Conservation (phyloP, 2,113 vertebrate genomes). For the Sturnira hondurensis region DNA sequence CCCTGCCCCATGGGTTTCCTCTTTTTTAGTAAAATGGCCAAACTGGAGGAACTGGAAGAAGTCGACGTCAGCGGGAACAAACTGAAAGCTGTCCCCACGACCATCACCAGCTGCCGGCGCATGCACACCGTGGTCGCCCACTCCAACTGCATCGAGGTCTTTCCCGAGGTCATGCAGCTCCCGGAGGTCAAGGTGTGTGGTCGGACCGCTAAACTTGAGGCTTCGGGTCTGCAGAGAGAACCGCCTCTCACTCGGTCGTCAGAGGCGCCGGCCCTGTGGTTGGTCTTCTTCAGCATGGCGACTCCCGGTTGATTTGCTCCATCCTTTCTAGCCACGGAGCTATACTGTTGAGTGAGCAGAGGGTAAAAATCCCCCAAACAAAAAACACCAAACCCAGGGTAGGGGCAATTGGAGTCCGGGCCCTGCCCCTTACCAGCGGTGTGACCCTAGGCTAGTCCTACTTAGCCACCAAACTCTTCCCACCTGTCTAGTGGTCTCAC, state of each 20-base stretch:
- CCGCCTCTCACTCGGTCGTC: background rate
- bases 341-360: background rate
- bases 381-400: background rate
- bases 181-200: constrained; percentile 93
- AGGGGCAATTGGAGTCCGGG: background rate
- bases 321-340: background rate
- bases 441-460: background rate
- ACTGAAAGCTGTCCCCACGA: constrained; percentile 97
- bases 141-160: constrained; percentile 97
- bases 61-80: constrained; percentile 97
- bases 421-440: background rate
- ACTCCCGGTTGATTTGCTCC: too few species aligned
- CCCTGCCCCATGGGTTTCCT: background rate
- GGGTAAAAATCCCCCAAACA: background rate
- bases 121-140: constrained; percentile 97
- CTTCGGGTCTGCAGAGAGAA: background rate
- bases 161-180: constrained; percentile 98
- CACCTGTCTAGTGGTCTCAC: background rate
- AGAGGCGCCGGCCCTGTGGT: background rate
- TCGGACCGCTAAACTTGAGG: background rate
- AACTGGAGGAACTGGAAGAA: constrained; percentile 97
- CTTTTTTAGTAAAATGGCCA: constrained; percentile 95
- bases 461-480: background rate
- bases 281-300: background rate
- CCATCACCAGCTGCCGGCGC: constrained; percentile 92